Evolutionary conservation across 1,140 invertebrate species (phyloP), one percentile per base, ranked within the genome.

Genomic region (Caenorhabditis tropicalis): DNA sequence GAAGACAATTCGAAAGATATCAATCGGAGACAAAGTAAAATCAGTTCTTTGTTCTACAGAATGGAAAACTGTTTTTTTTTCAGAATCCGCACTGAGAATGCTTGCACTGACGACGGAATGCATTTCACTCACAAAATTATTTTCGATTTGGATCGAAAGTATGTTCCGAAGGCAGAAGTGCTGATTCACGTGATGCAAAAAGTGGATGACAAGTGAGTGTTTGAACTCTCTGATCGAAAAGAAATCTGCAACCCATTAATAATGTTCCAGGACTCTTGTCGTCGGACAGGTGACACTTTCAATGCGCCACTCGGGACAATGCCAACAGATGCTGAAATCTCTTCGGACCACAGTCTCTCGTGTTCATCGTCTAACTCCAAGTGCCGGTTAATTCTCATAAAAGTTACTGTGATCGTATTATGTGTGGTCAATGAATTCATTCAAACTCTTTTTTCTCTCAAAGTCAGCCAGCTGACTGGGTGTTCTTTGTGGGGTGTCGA

Each of bases 261-360:
- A 10, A 19, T 65, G 15, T 74, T 74, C 3, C 36, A 74, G 65
- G 43, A 21, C 10, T 24, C 36, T 74, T n/a, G 36, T 74, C 2
- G 65, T 74, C n/a, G 65, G 65, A 1, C 65, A 74, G 36, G 65
- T 74, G 65, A 21, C 65, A 74, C 33, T 74, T 74, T 74, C 65
- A 27, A 74, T 74, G 65, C 65, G 43, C 29, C 65, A 74, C 36
- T 74, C 65, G 19, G 65, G n/a, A 43, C 65, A 74, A 43, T n/a
- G 65, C 65, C 19, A 74, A 43, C 19, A 39, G 24, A 74, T 74
- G 65, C 65, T 74, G 36, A 74, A 74, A 9, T 4, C 36, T 43
- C n/a, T 74, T n/a, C 12, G 65, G 21, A 74, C 36, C 2, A 39
- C 65, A 74, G 43, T 74, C 27, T 74, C 65, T 33, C 65, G 65